A percentile compares a stretch with the other conserved stretches of the same genome.
phyloP scores from a whole-genome alignment of 1,140 invertebrate species.

The Solenopsis fugax region DNA sequence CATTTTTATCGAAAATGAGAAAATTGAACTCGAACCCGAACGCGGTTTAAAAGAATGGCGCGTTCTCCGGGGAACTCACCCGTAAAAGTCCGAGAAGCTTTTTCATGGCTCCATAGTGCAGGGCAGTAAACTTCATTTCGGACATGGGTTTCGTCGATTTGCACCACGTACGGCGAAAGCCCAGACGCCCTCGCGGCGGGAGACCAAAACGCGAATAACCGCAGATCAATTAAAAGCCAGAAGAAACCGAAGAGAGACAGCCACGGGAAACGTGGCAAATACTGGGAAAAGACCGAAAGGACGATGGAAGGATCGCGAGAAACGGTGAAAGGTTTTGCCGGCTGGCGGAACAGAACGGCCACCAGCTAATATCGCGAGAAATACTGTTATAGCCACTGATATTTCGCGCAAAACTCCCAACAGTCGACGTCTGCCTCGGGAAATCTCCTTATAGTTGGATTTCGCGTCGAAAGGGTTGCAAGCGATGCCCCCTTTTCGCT shows the following conservation, averaged over 20 bases:
- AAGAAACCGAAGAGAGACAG: conserved; percentile 49
- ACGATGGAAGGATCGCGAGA: not conserved
- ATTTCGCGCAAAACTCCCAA: conserved; percentile 80
- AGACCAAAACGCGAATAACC: conserved; percentile 4
- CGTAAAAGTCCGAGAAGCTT: conserved; percentile 57
- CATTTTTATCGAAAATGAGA: conserved; percentile 48
- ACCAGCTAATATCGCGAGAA: conserved; percentile 83
- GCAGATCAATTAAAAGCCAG: conserved; percentile 78
- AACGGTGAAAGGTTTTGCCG: conserved; percentile 37
- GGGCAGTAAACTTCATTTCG: conserved; percentile 24
- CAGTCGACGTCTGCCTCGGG: conserved; percentile 56
- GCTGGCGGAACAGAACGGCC: conserved; percentile 46
- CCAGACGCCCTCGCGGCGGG: not conserved
- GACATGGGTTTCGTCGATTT: conserved; percentile 54
- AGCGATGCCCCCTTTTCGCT: conserved; percentile 54
- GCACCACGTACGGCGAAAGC: conserved; percentile 25
- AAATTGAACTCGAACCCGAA: conserved; percentile 20
- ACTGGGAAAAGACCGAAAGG: not conserved
- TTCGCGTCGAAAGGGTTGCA: conserved; percentile 58
- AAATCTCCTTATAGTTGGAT: conserved; percentile 69
- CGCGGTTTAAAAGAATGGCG: conserved; percentile 46
- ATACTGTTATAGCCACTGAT: conserved; percentile 84
- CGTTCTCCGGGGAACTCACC: not conserved
- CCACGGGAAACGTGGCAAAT: conserved; percentile 37
- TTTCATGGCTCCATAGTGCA: conserved; percentile 28